Base-by-base conservation (phyloP, 2,888 invertebrate genomes). In the Drosophila dives region DNA sequence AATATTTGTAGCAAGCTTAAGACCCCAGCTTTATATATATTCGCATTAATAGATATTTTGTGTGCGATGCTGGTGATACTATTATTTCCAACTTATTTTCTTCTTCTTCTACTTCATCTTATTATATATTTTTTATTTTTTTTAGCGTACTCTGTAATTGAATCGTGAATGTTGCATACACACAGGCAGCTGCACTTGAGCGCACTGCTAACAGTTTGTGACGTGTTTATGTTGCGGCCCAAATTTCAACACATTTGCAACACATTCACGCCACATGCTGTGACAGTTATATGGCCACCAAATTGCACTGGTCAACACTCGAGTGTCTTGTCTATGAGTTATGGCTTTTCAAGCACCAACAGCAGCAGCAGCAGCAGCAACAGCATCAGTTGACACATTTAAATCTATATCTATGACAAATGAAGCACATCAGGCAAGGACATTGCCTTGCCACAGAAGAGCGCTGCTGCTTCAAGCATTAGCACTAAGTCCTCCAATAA, bases 1-100 rank as follows among this genome's bases (percentile, higher is more conserved):
- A 85, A 87, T 67, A 67, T 85, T 87, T 85, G 87, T 85, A 78
- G 84, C 69, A 55, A 77, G 83, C 85, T 85, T 85, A 87, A 80
- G 81, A 72, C 69, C 68, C 70, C 34, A 58, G 58, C 63, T 77
- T 75, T 75, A 74, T 81, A 38, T 54, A n/a, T 11, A n/a, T 36
- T 17, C 51, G 75, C 80, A 84, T 86, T 84, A 84, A 86, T 86
- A 87, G 79, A 87, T 85, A 81, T 79, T 81, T 75, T 77, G 67
- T 70, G 69, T 70, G 63, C 66, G 36, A 61, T 62, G 62, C 68
- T 68, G 59, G 53, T 45, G 33, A 56, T 63, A 59, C 34, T 51
- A 53, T 71, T 54, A 55, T 55, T n/a, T 38, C 33, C 40, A 23
- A 15, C 45, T 45, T 40, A 26, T 59, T 34, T 33, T 26, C 34